phyloP scores from a whole-genome alignment of 2,113 vertebrate genomes.

The Boleophthalmus pectinirostris region DNA sequence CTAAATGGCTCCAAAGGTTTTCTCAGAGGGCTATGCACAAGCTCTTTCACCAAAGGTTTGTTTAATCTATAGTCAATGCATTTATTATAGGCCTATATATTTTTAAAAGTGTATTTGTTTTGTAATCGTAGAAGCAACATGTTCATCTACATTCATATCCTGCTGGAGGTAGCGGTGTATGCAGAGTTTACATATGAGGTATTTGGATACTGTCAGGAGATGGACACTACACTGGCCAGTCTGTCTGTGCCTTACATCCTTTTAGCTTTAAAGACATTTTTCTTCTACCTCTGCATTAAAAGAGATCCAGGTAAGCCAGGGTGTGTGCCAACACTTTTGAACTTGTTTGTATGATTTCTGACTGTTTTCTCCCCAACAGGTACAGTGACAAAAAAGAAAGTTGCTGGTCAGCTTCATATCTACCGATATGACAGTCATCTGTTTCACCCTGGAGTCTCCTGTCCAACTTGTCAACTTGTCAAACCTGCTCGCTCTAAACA shows the following conservation, averaged over 20 bases:
- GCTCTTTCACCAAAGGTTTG: slow-evolving; percentile 88
- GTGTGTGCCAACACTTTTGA: background rate
- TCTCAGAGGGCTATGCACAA: slow-evolving; percentile 70
- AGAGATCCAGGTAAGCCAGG: slow-evolving; percentile 81
- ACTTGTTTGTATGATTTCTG: background rate
- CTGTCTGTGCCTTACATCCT: slow-evolving; percentile 88
- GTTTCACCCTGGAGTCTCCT: slow-evolving; percentile 79
- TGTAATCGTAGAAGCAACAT: slow-evolving; percentile 77
- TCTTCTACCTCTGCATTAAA: slow-evolving; percentile 85
- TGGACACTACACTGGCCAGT: slow-evolving; percentile 77
- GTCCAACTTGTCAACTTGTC: slow-evolving; percentile 81
- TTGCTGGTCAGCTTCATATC: slow-evolving; percentile 66
- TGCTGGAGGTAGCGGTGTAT: slow-evolving; percentile 84
- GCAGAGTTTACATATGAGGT: slow-evolving; percentile 89
- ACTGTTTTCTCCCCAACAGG: slow-evolving; percentile 69
- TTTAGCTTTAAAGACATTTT: slow-evolving; percentile 76
- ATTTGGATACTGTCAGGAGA: slow-evolving; percentile 84
- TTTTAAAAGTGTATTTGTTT: background rate
- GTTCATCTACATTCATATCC: slow-evolving; percentile 85
- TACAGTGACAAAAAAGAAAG: slow-evolving; percentile 82
- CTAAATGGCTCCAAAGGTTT: slow-evolving; percentile 76
- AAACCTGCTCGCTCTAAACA: slow-evolving; percentile 96
- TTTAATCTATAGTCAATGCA: background rate
- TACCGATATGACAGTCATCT: slow-evolving; percentile 85
- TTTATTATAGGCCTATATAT: background rate